Evolutionary conservation across 1,140 invertebrate genomes (phyloP), one percentile per base, ranked within the genome.

Genomic region (Drosophila chauvacae): DNA sequence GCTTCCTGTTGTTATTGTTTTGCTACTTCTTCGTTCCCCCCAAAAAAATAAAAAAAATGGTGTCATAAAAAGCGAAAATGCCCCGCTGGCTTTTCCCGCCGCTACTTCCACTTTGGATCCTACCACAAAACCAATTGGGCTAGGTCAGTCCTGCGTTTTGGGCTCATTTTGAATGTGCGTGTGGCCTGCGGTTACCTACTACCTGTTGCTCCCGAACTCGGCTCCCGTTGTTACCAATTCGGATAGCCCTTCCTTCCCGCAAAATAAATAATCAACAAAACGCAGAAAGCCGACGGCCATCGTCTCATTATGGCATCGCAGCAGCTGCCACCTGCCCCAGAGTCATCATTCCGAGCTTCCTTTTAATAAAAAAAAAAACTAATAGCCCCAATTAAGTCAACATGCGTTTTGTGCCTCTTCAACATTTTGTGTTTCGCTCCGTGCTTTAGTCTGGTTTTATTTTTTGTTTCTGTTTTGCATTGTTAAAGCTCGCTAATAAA

Each of bases 381-480:
- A 88, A 88, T 88, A 84, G 82, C 69, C 73, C 80, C 85, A 90
- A 88, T 88, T 88, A 88, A 88, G 85, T 58, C 77, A 74, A 74
- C 80, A 84, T 87, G 85, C 80, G 59, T 81, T 87, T 87, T 74
- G 68, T 74, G 56, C n/a, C 62, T 65, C 41, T 42, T 64, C 62
- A 57, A 58, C 53, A 58, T 41, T 58, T 39, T 39, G 57, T 35
- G 23, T 41, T 26, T 48, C 42, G 50, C 37, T 55, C 11, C n/a
- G 16, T 11, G 23, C 28, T 48, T 60, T 33, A 47, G 26, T 47
- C 37, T 41, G 16, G 33, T 20, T 33, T 47, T 35, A 23, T 53
- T n/a, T 35, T 37, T 18, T 35, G 59, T 37, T 55, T 58, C 39
- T 20, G 42, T 51, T 41, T 59, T 76, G 42, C 42, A 44, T 71